phyloP scores from a whole-genome alignment of 2,888 invertebrate genomes.

The Platycnemis pennipes region DNA sequence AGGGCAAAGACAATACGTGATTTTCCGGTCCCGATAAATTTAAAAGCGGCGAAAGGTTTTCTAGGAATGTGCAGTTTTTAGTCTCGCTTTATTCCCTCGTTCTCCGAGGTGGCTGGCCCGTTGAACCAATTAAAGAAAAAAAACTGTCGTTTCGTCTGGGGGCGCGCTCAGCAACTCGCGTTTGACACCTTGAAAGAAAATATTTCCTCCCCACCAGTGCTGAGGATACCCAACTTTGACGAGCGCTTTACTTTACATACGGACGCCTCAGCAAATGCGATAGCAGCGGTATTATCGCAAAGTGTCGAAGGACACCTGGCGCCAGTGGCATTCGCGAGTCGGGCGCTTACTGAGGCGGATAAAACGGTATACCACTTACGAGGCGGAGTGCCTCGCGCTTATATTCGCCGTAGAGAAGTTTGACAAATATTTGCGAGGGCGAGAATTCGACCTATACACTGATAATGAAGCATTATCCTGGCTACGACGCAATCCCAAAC shows the following conservation, averaged over 20 bases:
- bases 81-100: conserved; percentile 74
- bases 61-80: conserved; percentile 76
- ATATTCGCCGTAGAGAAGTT: no score
- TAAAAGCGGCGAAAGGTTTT: conserved; percentile 74
- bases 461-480: no score
- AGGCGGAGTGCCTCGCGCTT: no score
- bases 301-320: not conserved
- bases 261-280: conserved; percentile 70
- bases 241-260: conserved; percentile 72
- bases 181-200: conserved; percentile 71
- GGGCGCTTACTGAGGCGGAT: not conserved
- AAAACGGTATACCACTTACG: not conserved
- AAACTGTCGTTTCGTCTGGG: conserved; percentile 38
- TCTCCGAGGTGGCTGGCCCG: conserved; percentile 72
- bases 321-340: not conserved
- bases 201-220: conserved; percentile 70
- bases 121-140: conserved; percentile 73
- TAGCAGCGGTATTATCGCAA: conserved; percentile 69
- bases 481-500: no score
- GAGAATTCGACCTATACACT: no score
- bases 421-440: no score
- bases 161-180: conserved; percentile 71
- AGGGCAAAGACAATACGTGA: no score
- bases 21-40: no score
- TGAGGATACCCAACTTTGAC: conserved; percentile 72